Conservation (phyloP, 2,113 vertebrate species). For the Burhinus bistriatus region DNA sequence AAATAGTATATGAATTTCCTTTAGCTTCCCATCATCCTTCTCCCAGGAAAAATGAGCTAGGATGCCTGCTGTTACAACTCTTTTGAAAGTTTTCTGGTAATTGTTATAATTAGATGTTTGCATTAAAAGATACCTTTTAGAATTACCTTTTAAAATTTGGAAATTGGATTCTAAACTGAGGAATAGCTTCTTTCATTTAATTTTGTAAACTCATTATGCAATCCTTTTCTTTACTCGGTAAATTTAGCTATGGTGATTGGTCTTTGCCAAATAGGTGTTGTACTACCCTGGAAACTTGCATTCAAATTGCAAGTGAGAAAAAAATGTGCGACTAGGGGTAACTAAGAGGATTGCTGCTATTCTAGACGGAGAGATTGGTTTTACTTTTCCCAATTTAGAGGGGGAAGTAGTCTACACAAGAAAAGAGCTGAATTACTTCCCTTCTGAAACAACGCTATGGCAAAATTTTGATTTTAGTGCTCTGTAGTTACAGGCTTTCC, state of each 20-base stretch:
- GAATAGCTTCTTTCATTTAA: not conserved
- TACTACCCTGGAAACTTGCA: not conserved
- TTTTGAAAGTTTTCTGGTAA: not conserved
- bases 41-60: not conserved
- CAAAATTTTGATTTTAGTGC: not conserved
- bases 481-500: not conserved
- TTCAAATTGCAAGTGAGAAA: not conserved
- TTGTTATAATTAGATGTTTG: not conserved
- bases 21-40: not conserved
- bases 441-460: not conserved
- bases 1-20: not conserved
- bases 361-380: not conserved
- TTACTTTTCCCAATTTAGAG: not conserved
- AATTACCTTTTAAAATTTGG: not conserved
- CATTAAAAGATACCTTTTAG: not conserved
- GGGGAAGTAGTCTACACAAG: not conserved
- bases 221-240: not conserved
- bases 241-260: not conserved
- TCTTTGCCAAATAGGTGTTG: not conserved
- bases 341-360: not conserved
- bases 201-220: not conserved
- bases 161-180: not conserved
- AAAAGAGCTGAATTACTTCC: not conserved
- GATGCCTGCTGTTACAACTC: not conserved
- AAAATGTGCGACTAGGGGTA: not conserved